These are phyloP conservation scores for Columba guinea DNA, from an alignment of 2,797 vertebrate genomes.

Conservation along the genomic window DNA sequence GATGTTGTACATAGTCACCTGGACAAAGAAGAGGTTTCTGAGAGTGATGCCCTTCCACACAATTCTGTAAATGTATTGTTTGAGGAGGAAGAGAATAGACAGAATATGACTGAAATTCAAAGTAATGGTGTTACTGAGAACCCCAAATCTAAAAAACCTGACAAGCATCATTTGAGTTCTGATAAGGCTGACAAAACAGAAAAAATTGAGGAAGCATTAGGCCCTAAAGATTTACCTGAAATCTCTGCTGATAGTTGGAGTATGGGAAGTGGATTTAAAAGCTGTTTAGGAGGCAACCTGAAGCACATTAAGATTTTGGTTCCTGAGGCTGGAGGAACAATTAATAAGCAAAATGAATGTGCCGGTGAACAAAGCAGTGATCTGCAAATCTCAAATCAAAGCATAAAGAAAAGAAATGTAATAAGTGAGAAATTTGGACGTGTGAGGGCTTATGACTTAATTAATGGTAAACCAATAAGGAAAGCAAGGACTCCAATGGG, in stretches of 20 bases:
- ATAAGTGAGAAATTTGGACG: slow-evolving; percentile 85
- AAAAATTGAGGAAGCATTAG: neutral
- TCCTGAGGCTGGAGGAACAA: slow-evolving; percentile 42
- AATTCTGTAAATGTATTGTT: slow-evolving; percentile 42
- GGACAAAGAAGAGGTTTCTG: slow-evolving; percentile 44
- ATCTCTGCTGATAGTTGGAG: slow-evolving; percentile 88
- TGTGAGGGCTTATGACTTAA: slow-evolving; percentile 89
- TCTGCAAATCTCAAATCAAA: slow-evolving; percentile 36
- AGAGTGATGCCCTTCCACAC: slow-evolving; percentile 37
- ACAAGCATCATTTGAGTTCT: neutral
- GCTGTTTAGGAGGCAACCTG: slow-evolving; percentile 77
- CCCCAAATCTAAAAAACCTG: neutral
- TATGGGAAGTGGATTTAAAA: slow-evolving; percentile 80
- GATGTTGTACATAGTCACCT: slow-evolving; percentile 18
- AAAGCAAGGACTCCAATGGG: slow-evolving; percentile 84
- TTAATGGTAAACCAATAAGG: slow-evolving; percentile 83
- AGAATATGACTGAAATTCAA: slow-evolving; percentile 50
- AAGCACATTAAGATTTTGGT: slow-evolving; percentile 85
- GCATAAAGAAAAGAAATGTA: slow-evolving; percentile 75
- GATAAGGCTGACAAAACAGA: neutral
- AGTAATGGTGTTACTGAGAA: slow-evolving; percentile 22
- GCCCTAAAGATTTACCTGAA: slow-evolving; percentile 40
- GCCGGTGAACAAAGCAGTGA: neutral
- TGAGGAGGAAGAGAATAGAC: slow-evolving; percentile 77
- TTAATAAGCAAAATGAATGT: neutral